Percentiles rank a stretch among this genome's conserved stretches.
phyloP scores from a whole-genome alignment of 35 echinoderm and acorn worm genomes.

The Apostichopus californicus region DNA sequence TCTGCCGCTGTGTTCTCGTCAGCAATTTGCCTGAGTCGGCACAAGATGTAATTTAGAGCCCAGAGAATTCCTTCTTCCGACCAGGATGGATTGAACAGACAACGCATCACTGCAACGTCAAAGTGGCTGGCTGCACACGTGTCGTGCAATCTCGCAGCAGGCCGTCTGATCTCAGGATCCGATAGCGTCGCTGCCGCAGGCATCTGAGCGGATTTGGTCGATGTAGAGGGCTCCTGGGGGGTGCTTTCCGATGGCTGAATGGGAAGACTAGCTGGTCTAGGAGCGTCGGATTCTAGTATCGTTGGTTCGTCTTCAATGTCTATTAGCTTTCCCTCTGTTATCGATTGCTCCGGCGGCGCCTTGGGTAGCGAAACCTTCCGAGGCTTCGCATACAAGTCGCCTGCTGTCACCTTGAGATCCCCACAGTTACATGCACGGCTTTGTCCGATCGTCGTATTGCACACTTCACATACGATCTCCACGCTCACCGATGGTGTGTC shows the following conservation, averaged over 20 bases:
- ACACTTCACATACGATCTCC: slow-evolving; percentile 90
- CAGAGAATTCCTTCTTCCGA: slow-evolving; percentile 93
- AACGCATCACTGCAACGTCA: slow-evolving; percentile 97
- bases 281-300: neutral
- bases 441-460: slow-evolving; percentile 73
- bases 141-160: slow-evolving; percentile 79
- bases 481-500: slow-evolving; percentile 85
- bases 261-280: slow-evolving; percentile 47
- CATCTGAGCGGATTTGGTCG: slow-evolving; percentile 3
- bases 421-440: slow-evolving; percentile 82
- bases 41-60: slow-evolving; percentile 91
- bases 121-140: slow-evolving; percentile 88
- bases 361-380: neutral
- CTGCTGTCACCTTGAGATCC: slow-evolving; percentile 64
- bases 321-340: slow-evolving; percentile 32
- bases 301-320: slow-evolving; percentile 20
- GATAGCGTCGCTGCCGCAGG: slow-evolving; percentile 39
- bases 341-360: slow-evolving; percentile 36
- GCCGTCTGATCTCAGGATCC: slow-evolving; percentile 32
- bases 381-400: slow-evolving; percentile 18
- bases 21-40: slow-evolving; percentile 79
- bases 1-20: slow-evolving; percentile 86
- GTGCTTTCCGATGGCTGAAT: neutral
- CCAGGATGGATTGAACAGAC: slow-evolving; percentile 94
- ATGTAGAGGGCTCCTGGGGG: slow-evolving; percentile 35